Evolutionary conservation across 1,140 invertebrate genomes (phyloP).

Genomic region (Meloidogyne floridensis): DNA sequence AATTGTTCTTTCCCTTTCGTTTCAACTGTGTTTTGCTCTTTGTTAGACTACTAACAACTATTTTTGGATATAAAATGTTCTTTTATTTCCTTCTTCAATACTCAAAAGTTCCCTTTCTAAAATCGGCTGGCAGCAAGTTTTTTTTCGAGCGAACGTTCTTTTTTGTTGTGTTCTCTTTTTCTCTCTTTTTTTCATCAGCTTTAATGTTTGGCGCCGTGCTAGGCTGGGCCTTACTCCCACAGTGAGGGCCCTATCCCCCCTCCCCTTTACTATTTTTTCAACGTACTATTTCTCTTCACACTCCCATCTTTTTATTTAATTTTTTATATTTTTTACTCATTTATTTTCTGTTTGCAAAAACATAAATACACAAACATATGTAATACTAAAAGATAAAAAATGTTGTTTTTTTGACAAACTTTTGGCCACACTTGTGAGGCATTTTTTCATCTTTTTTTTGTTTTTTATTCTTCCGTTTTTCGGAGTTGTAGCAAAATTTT

Average conservation of each 20-base stretch:
- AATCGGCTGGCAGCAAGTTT: conserved; percentile 1
- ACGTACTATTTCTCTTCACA: conserved; percentile 3
- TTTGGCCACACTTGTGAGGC: conserved; percentile 1
- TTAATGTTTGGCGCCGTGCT: conserved; percentile 1
- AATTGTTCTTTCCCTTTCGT: conserved; percentile 7
- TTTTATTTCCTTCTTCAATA: neutral
- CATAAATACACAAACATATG: conserved; percentile 7
- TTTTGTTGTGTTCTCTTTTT: neutral
- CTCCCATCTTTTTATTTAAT: neutral
- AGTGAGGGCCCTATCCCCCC: neutral
- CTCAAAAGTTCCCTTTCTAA: neutral
- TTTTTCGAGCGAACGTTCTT: neutral
- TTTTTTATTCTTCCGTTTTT: conserved; percentile 2
- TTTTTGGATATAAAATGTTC: neutral
- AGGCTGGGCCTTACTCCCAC: neutral
- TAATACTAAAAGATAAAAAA: neutral
- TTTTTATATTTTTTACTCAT: neutral
- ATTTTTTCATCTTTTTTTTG: neutral
- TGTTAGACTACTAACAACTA: neutral
- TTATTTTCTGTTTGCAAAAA: conserved; percentile 7
- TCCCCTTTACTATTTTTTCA: neutral
- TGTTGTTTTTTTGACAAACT: neutral
- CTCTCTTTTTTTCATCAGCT: neutral
- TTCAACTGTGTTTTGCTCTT: neutral
- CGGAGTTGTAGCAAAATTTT: too few species aligned